phyloP scores from a whole-genome alignment of 2,797 vertebrate genomes.

The Pseudochromis fuscus region DNA sequence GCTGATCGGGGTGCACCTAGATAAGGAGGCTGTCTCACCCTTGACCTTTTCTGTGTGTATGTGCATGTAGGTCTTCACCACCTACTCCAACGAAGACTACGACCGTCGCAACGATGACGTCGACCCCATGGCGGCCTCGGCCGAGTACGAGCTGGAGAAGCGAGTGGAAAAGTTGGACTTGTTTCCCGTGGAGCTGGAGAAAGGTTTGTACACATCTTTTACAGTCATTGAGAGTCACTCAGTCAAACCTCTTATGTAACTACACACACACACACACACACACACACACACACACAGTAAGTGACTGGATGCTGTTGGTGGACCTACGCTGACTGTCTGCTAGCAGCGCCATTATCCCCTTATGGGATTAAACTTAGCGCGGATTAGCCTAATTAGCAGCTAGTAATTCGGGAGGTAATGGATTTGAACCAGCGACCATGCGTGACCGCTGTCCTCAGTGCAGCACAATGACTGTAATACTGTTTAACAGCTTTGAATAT shows the following conservation, averaged over 20 bases:
- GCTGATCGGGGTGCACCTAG: not conserved
- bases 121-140: conserved; percentile 97
- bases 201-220: conserved; percentile 84
- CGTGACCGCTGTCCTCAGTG: conserved; percentile 45
- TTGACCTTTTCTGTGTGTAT: conserved; percentile 24
- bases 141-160: conserved; percentile 98
- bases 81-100: conserved; percentile 97
- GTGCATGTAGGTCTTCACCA: conserved; percentile 92
- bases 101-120: conserved; percentile 97
- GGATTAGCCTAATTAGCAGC: conserved; percentile 80
- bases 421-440: conserved; percentile 61
- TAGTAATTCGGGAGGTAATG: conserved; percentile 59
- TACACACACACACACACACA: conserved; percentile 33
- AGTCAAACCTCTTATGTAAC: conserved; percentile 67
- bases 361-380: conserved; percentile 75
- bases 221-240: conserved; percentile 54
- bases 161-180: conserved; percentile 95
- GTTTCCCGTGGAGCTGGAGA: conserved; percentile 96
- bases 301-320: conserved; percentile 27
- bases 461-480: not conserved
- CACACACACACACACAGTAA: conserved; percentile 26
- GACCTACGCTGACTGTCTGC: conserved; percentile 52
- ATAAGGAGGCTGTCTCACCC: conserved; percentile 26
- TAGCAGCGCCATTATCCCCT: conserved; percentile 65
- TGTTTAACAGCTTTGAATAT: not conserved